These are phyloP conservation scores for Aelia acuminata DNA, from an alignment of 2,888 invertebrate genomes.

Conservation along the genomic window DNA sequence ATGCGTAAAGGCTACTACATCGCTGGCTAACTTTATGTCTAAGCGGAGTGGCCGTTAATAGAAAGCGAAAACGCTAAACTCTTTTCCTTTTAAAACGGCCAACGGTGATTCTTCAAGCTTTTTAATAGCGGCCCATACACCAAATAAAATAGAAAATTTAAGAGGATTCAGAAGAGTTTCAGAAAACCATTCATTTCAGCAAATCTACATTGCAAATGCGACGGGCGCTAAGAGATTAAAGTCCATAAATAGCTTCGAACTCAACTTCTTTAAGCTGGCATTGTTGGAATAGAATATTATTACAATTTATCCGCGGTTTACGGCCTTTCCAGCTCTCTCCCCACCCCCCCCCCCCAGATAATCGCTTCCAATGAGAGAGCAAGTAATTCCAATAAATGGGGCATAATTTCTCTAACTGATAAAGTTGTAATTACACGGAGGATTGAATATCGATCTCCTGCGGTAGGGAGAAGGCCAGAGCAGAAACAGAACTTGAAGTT, in stretches of 20 bases:
- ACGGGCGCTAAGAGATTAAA: not conserved
- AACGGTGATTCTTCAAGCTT: not conserved
- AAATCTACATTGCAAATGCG: constrained; percentile 25
- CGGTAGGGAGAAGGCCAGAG: not conserved
- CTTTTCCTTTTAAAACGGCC: not conserved
- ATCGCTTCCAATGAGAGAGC: not conserved
- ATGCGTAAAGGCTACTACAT: too few relatives aligned
- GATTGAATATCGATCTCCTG: not conserved
- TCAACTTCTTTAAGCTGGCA: not conserved
- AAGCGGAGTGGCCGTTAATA: not conserved
- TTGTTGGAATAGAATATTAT: constrained; percentile 6
- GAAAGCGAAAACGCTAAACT: not conserved
- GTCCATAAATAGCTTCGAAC: not conserved
- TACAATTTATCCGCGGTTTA: not conserved
- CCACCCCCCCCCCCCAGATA: too few relatives aligned
- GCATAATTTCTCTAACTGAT: not conserved
- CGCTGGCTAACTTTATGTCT: not conserved
- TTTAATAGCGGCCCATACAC: not conserved
- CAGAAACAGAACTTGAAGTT: too few relatives aligned
- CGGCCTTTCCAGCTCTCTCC: not conserved
- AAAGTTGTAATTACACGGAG: not conserved
- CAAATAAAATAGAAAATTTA: not conserved
- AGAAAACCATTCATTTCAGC: not conserved
- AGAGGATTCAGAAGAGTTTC: constrained; percentile 8
- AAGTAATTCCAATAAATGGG: not conserved